Conservation (phyloP, 2,888 invertebrate genomes). For the Mycalesis mineus region DNA sequence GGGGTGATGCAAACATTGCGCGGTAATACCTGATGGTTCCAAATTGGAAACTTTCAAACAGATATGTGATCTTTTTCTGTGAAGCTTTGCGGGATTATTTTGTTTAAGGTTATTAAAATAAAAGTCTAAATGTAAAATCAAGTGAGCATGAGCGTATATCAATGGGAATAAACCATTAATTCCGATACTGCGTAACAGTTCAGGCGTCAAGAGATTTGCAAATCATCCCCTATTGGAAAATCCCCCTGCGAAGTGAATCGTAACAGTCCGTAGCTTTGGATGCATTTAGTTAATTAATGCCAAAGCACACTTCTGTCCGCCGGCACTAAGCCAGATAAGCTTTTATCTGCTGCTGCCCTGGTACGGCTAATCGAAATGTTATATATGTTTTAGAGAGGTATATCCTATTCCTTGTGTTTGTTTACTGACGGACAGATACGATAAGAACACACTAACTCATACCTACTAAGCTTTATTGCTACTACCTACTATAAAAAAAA, state of each 20-base stretch:
- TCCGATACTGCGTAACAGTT: neutral
- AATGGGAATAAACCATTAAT: neutral
- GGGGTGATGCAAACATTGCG: neutral
- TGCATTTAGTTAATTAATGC: conserved; percentile 23
- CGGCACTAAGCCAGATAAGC: conserved; percentile 11
- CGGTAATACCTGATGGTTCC: neutral
- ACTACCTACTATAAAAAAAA: too few relatives aligned
- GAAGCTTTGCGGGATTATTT: too few relatives aligned
- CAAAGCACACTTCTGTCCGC: conserved; percentile 12
- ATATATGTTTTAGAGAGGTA: neutral
- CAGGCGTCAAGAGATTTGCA: conserved; percentile 5
- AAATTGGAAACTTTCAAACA: too few relatives aligned
- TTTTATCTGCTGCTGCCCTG: conserved; percentile 1
- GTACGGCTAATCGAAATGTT: conserved; percentile 7
- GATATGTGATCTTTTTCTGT: too few relatives aligned
- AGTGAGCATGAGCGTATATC: neutral
- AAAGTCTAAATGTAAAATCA: neutral
- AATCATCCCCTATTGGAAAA: conserved; percentile 14
- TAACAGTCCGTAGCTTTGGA: conserved; percentile 7
- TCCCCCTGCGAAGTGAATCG: conserved; percentile 19
- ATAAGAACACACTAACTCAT: too few relatives aligned
- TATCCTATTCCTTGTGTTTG: too few relatives aligned
- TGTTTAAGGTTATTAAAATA: too few relatives aligned
- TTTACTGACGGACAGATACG: too few relatives aligned
- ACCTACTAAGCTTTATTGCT: too few relatives aligned